Conservation (phyloP, 2,888 invertebrate genomes). For the Platycheirus rosarum region DNA sequence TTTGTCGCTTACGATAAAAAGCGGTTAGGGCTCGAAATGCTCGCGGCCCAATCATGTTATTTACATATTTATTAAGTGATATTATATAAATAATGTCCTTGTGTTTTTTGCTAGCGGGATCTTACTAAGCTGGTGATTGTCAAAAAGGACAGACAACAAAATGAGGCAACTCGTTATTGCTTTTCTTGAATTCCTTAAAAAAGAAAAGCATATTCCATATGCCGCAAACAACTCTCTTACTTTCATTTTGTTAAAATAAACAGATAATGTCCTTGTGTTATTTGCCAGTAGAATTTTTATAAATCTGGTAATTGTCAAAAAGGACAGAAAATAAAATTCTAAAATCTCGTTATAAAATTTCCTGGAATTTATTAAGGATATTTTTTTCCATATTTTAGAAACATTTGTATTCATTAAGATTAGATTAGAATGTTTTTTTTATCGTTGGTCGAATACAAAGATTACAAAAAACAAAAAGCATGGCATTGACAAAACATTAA, state of each 20-base stretch:
- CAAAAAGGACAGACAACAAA: slow-evolving; percentile 80
- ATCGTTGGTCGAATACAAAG: too few species aligned
- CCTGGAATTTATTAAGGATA: neutral
- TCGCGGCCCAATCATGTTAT: too few species aligned
- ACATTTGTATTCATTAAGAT: too few species aligned
- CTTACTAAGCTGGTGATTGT: slow-evolving; percentile 78
- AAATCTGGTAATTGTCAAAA: slow-evolving; percentile 78
- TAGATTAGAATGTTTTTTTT: too few species aligned
- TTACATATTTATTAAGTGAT: too few species aligned
- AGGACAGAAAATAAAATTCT: slow-evolving; percentile 78
- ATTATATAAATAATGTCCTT: slow-evolving; percentile 79
- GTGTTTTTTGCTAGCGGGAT: slow-evolving; percentile 80
- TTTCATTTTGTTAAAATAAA: too few species aligned
- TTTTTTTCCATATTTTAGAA: slow-evolving; percentile 23
- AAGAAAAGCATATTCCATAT: slow-evolving; percentile 78
- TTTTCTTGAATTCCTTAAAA: slow-evolving; percentile 74
- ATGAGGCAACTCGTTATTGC: slow-evolving; percentile 79
- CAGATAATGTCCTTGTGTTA: too few species aligned
- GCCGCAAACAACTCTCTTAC: slow-evolving; percentile 80
- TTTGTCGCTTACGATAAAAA: too few species aligned
- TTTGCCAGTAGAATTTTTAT: neutral
- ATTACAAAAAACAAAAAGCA: too few species aligned
- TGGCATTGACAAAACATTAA: too few species aligned
- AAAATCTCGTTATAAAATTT: slow-evolving; percentile 16
- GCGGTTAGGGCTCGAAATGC: too few species aligned